Evolutionary conservation across 1,140 invertebrate species (phyloP), one percentile per base, ranked within the genome.

Genomic region (Pseudomyrmex cubaensis): DNA sequence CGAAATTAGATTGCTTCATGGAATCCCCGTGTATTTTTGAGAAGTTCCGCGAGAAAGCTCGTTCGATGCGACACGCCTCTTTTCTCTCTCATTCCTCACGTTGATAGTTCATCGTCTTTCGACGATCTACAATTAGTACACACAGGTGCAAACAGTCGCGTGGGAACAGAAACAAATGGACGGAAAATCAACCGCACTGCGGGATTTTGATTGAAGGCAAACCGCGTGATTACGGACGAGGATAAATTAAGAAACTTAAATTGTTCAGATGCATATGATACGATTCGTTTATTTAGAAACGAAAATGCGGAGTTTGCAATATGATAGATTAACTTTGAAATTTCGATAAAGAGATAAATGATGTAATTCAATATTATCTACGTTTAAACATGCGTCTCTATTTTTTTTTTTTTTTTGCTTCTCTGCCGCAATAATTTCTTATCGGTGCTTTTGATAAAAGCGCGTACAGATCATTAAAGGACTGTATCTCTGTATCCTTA

Each of bases 101-200:
- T 72, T 44, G 52, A 76, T 48, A 15, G 25, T 48, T 46, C 48
- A 2, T n/a, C 10, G 25, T 22, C 46, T 61, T 61, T 63, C 10
- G 25, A 35, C 59, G 72, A 63, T 70, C 22, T 20, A 12, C 52
- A 70, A 78, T 78, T 67, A 82, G 46, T 48, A 56, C 69, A 15
- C 35, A 70, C 78, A 87, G 59, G 52, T 86, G 86, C 54, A 61
- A 67, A 54, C 46, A 72, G 54, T 87, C 66, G 15, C 74, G 44
- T 25, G 70, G 22, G 59, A 83, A 84, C 69, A 70, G 62, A 63
- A 48, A 84, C 80, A 67, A 12, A 12, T 15, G 44, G 17, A 50
- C 17, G 15, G 35, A 35, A 72, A 82, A 73, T 82, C 82, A 84
- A 61, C 62, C 50, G 75, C 78, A 75, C 56, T 83, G 73, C 72